A percentile compares a stretch with the other conserved stretches of the same genome.
phyloP scores from a whole-genome alignment of 2,113 vertebrate genomes.

The Dolichotis patagonum region DNA sequence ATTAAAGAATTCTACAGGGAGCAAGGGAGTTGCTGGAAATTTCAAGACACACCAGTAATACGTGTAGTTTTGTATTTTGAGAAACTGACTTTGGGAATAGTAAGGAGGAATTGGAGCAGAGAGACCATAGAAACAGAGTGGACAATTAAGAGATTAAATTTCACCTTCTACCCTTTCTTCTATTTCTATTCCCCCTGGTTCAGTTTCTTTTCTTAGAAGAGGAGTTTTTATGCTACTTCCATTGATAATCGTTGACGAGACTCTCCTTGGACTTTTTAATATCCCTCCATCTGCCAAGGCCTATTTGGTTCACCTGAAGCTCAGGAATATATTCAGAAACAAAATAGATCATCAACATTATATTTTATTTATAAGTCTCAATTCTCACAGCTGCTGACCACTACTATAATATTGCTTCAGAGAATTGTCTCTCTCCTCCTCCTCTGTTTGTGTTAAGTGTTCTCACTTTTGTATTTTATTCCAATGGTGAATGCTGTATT shows the following conservation, averaged over 20 bases:
- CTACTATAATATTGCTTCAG: not conserved
- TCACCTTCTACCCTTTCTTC: not conserved
- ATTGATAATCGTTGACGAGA: constrained; percentile 24
- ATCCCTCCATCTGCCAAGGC: not conserved
- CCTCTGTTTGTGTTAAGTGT: not conserved
- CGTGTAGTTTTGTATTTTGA: not conserved
- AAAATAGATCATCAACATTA: constrained; percentile 46
- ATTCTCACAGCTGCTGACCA: constrained; percentile 3
- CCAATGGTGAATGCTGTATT: not conserved
- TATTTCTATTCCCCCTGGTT: not conserved
- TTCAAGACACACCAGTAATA: not conserved
- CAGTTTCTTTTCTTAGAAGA: constrained; percentile 12
- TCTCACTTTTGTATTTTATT: not conserved
- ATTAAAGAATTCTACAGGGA: not conserved
- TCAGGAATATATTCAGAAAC: constrained; percentile 49
- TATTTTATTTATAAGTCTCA: constrained; percentile 65
- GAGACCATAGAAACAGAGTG: not conserved
- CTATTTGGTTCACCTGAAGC: constrained; percentile 34
- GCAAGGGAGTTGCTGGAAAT: not conserved
- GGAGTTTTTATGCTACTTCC: not conserved
- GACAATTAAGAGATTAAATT: constrained; percentile 34
- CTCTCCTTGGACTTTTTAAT: constrained; percentile 50
- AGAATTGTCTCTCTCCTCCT: not conserved
- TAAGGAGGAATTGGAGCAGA: not conserved
- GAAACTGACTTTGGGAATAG: not conserved